Evolutionary conservation across 64 coral and sea anemone genomes (phyloP), one percentile per base, ranked within the genome.

Genomic region (Montipora capricornis): DNA sequence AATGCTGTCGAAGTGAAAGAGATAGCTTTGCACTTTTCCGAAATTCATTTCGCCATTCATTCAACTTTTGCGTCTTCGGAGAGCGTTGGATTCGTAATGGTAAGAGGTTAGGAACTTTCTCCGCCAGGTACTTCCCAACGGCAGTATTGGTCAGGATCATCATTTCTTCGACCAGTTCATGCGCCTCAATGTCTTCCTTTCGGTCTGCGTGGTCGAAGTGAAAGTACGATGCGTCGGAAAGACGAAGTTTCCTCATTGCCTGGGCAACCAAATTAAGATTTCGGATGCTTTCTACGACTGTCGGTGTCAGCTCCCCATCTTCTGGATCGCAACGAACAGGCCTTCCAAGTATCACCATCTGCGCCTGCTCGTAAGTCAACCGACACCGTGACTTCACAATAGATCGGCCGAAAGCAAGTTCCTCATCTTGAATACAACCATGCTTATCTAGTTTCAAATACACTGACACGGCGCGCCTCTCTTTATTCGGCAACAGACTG

Each of bases 151-250:
- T 71, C 14, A 94, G 64, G 68, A 94, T 94, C 93, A 94, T 94
- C 87, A 94, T 94, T 94, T 94, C 93, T 70, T 94, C 93, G 1
- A 94, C 93, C 53, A 94, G 29, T 20, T 77, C 78, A 6, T 79
- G 71, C 52, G 93, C 93, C 64, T 94, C 93, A 46, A 80, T 20
- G 57, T 80, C 74, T 16, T 77, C 47, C 3, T 84, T 83, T 84
- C 46, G 57, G 10, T 90, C 80, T 78, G 79, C 1, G 83, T 85
- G 22, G 3, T 77, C 59, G 51, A 17, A 82, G 60, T 89, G 80
- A 75, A 62, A 57, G 45, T 52, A 82, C 4, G 93, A 88, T 59
- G 37, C 87, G 46, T 84, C 93, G n/a, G 46, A 46, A 29, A 94
- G 76, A 77, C 93, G 93, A 6, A 44, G 5, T 68, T 55, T 77